phyloP scores from a whole-genome alignment of 2,888 invertebrate species.

The Vandiemenella viatica region DNA sequence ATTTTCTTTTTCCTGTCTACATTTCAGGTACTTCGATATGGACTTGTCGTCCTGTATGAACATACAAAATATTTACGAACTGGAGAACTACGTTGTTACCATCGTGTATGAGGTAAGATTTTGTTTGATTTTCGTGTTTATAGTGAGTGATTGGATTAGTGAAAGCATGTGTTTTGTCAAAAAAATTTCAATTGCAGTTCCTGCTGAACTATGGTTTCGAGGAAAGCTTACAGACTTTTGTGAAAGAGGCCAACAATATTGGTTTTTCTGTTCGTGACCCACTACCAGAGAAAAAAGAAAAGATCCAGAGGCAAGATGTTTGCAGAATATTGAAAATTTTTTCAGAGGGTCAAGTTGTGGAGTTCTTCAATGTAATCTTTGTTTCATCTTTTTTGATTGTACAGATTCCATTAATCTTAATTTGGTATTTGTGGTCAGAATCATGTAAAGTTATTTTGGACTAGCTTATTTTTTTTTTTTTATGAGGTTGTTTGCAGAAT shows the following conservation, averaged over 20 bases:
- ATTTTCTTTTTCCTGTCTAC: too few species aligned
- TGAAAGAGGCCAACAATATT: slow-evolving; percentile 11
- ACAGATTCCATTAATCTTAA: too few species aligned
- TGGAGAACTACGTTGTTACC: background rate
- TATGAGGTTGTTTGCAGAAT: background rate
- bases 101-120: background rate
- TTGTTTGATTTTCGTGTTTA: too few species aligned
- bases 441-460: too few species aligned
- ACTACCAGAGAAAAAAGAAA: background rate
- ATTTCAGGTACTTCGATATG: too few species aligned
- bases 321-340: slow-evolving; percentile 12
- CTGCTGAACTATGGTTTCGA: slow-evolving; percentile 22
- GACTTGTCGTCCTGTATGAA: background rate
- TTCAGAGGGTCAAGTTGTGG: slow-evolving; percentile 19
- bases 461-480: too few species aligned
- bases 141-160: background rate
- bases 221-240: slow-evolving; percentile 20
- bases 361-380: slow-evolving; percentile 23
- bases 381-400: too few species aligned
- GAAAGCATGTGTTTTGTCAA: background rate
- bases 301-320: slow-evolving; percentile 17
- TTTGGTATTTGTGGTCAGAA: too few species aligned
- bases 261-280: background rate
- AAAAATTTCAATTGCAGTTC: slow-evolving; percentile 21
- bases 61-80: background rate